Evolutionary conservation across 1,140 invertebrate species (phyloP).

Genomic region (Drosophila biarmipes): DNA sequence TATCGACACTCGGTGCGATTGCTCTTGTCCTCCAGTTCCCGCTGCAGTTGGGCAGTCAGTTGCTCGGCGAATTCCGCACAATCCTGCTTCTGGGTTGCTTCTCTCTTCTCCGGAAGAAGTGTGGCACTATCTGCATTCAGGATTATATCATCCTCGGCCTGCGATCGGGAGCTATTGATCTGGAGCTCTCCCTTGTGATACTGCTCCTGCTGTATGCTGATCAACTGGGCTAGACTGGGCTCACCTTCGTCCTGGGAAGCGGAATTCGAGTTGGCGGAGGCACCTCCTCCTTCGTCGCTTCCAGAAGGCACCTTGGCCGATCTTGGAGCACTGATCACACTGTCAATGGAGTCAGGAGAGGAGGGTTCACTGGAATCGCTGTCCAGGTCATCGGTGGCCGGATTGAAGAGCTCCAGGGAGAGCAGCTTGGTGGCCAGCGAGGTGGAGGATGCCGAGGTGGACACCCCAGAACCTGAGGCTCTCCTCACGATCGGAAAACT

Average conservation of each 20-base stretch:
- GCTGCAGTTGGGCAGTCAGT: constrained; percentile 89
- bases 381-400: constrained; percentile 95
- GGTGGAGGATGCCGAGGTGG: constrained; percentile 64
- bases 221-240: constrained; percentile 51
- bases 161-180: constrained; percentile 55
- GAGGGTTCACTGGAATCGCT: constrained; percentile 94
- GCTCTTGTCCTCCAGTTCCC: constrained; percentile 90
- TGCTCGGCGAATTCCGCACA: constrained; percentile 92
- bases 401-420: constrained; percentile 94
- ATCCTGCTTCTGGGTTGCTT: constrained; percentile 85
- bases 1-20: constrained; percentile 59
- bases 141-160: constrained; percentile 67
- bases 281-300: constrained; percentile 40
- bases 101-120: constrained; percentile 61
- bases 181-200: constrained; percentile 67
- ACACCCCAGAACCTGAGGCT: constrained; percentile 79
- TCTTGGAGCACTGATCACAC: constrained; percentile 89
- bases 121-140: constrained; percentile 72
- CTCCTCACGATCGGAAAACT: constrained; percentile 87
- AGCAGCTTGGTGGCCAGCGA: constrained; percentile 87
- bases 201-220: constrained; percentile 49
- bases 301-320: constrained; percentile 49
- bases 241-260: constrained; percentile 28
- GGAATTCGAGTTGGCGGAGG: constrained; percentile 36
- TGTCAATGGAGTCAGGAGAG: constrained; percentile 93